These are phyloP conservation scores for Gasterosteus aculeatus DNA, from an alignment of 2,113 vertebrate genomes.

Conservation along the genomic window DNA sequence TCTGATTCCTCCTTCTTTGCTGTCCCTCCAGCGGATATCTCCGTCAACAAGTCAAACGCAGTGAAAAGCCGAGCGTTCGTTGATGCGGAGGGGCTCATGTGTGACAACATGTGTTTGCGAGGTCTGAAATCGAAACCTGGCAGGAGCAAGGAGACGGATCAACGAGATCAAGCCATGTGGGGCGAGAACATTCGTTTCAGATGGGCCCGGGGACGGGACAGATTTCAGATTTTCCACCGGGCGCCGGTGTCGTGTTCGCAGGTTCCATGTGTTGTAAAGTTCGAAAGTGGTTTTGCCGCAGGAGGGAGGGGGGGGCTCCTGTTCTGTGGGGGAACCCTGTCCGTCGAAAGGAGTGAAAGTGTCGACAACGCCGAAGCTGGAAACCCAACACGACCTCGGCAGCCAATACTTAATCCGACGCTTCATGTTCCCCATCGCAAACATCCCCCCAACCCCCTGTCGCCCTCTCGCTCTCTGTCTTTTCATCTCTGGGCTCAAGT, in stretches of 20 bases:
- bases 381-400: conserved; percentile 68
- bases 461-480: not conserved
- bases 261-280: conserved; percentile 74
- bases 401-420: conserved; percentile 63
- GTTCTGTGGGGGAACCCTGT: not conserved
- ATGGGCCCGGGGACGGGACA: conserved; percentile 59
- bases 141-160: conserved; percentile 55
- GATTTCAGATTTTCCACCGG: conserved; percentile 53
- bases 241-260: conserved; percentile 71
- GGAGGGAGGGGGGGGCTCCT: conserved; percentile 23
- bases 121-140: conserved; percentile 70
- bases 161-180: conserved; percentile 71
- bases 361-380: conserved; percentile 74
- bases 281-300: conserved; percentile 71
- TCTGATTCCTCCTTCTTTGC: conserved; percentile 35
- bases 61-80: conserved; percentile 59
- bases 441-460: conserved; percentile 47
- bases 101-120: conserved; percentile 70
- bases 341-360: conserved; percentile 54
- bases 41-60: conserved; percentile 50
- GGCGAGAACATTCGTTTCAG: conserved; percentile 79
- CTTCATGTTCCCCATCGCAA: conserved; percentile 47
- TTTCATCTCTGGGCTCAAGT: conserved; percentile 22
- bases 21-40: conserved; percentile 42
- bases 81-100: conserved; percentile 64